Conservation (phyloP, 2,888 invertebrate genomes). For the Agrypnus murinus region DNA sequence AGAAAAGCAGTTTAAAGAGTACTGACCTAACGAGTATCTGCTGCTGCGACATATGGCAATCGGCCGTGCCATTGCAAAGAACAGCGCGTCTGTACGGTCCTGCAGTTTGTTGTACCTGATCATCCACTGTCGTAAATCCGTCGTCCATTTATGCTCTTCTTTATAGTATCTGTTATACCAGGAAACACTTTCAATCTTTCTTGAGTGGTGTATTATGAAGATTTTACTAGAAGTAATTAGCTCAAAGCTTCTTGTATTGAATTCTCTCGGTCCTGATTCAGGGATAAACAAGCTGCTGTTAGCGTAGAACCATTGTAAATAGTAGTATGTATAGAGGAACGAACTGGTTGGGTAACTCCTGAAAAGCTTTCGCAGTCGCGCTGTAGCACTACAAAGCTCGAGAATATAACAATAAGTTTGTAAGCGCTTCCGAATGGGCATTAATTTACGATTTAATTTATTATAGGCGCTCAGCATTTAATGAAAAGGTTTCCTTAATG, state of each 20-base stretch:
- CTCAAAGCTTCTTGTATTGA: background rate
- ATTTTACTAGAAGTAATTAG: conserved; percentile 20
- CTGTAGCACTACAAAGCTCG: no score
- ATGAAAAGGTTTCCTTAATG: no score
- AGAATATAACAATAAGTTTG: no score
- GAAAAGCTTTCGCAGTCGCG: background rate
- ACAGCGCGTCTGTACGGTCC: conserved; percentile 34
- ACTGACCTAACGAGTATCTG: conserved; percentile 49
- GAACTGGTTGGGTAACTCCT: background rate
- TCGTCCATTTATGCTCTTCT: no score
- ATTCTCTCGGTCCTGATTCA: no score
- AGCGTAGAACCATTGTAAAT: no score
- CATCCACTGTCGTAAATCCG: conserved; percentile 43
- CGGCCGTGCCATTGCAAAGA: conserved; percentile 43
- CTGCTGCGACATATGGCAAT: conserved; percentile 54
- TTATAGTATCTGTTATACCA: conserved; percentile 31
- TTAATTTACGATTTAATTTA: no score
- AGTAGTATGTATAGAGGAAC: background rate
- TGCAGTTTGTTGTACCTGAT: conserved; percentile 41
- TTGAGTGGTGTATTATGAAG: conserved; percentile 20
- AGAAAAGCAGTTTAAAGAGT: conserved; percentile 51
- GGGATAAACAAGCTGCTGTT: no score
- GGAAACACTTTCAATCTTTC: conserved; percentile 52
- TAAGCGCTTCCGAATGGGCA: no score
- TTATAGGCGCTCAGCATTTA: no score